A percentile compares a stretch with the other conserved stretches of the same genome.
Conservation (phyloP, 1,140 invertebrate species). For the Acyrthosiphon pisum region DNA sequence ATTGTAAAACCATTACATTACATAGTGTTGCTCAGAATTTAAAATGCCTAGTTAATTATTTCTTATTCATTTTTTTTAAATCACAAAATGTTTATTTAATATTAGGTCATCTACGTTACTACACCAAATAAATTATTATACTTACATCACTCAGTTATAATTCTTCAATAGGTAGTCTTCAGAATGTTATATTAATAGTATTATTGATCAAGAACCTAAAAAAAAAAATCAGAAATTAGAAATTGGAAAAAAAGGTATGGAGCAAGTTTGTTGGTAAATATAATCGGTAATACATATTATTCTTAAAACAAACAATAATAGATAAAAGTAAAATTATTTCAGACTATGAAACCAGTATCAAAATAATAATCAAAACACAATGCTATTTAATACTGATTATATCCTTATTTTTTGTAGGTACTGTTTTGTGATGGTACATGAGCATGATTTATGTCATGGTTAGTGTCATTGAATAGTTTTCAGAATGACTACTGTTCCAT, state of each 20-base stretch:
- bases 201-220: not conserved
- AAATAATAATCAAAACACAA: constrained; percentile 6
- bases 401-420: constrained; percentile 17
- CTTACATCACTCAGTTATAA: constrained; percentile 23
- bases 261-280: not conserved
- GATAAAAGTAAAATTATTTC: not conserved
- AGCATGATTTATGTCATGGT: constrained; percentile 54
- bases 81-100: not conserved
- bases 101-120: no score
- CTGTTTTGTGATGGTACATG: constrained; percentile 40
- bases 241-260: not conserved
- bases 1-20: no score
- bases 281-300: not conserved
- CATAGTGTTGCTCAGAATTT: not conserved
- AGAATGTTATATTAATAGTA: not conserved
- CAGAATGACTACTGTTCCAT: constrained; percentile 52
- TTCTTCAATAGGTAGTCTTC: not conserved
- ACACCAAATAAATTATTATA: not conserved
- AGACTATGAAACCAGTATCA: not conserved
- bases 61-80: not conserved
- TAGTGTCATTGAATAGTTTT: constrained; percentile 49
- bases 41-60: not conserved
- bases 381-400: constrained; percentile 42
- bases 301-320: not conserved
- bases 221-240: not conserved